These are phyloP conservation scores for Arctopsyche grandis DNA, from an alignment of 1,140 invertebrate species.

Conservation along the genomic window DNA sequence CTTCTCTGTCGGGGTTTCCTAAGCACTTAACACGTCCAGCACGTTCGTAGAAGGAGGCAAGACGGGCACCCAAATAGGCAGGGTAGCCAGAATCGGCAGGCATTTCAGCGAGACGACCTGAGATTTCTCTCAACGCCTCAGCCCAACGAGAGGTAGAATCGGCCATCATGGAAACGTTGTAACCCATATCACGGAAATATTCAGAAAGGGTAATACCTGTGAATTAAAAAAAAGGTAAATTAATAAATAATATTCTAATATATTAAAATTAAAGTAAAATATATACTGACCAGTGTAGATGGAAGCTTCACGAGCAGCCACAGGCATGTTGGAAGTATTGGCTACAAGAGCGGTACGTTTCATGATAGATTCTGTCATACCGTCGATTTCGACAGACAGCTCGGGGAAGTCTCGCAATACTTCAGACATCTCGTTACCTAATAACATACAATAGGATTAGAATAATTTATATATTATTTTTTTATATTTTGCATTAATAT, in stretches of 20 bases:
- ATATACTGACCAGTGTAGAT: conserved; percentile 91
- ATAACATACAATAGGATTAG: too few species aligned
- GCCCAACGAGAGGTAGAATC: conserved; percentile 99
- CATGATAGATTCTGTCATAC: conserved; percentile 98
- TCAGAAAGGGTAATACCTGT: conserved; percentile 96
- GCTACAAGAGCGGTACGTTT: conserved; percentile 98
- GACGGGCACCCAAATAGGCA: conserved; percentile 96
- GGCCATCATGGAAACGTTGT: conserved; percentile 99
- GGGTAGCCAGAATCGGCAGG: conserved; percentile 99
- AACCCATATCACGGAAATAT: conserved; percentile 99
- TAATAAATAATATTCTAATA: neutral
- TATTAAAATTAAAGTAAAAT: conserved; percentile 20
- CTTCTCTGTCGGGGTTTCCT: conserved; percentile 97
- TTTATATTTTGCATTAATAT: neutral
- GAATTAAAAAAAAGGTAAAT: conserved; percentile 42
- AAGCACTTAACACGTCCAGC: conserved; percentile 98
- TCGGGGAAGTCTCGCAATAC: conserved; percentile 99
- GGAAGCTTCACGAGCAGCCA: conserved; percentile 99
- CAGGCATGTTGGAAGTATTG: conserved; percentile 99
- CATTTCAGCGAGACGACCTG: conserved; percentile 99
- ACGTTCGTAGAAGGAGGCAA: conserved; percentile 99
- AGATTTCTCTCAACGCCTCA: conserved; percentile 99
- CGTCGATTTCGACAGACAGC: conserved; percentile 96
- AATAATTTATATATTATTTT: conserved; percentile 25
- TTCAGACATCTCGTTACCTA: conserved; percentile 85